Evolutionary conservation across 2,113 vertebrate species (phyloP).

Genomic region (Oxyruncus cristatus): DNA sequence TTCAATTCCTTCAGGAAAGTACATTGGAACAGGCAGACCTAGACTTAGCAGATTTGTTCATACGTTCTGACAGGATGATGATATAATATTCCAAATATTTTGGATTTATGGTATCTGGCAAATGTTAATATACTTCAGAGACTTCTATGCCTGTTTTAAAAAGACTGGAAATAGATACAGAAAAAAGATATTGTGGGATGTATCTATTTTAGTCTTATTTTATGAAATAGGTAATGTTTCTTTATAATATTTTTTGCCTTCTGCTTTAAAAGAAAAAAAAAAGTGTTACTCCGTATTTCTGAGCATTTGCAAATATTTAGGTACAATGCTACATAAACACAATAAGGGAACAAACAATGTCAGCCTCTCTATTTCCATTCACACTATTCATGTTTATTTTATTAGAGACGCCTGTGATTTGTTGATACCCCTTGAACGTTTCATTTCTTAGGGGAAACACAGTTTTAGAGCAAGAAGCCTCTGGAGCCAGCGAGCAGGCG

Average conservation of each 20-base stretch:
- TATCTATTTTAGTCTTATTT: not conserved
- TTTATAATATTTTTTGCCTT: not conserved
- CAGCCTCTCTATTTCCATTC: not conserved
- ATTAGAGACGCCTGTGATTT: not conserved
- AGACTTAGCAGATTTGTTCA: not conserved
- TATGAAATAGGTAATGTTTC: not conserved
- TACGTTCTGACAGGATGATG: not conserved
- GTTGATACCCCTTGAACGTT: not conserved
- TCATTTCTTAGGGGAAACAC: not conserved
- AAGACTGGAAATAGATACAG: not conserved
- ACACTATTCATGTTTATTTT: not conserved
- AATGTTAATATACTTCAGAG: not conserved
- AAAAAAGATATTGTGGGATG: not conserved
- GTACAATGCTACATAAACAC: not conserved
- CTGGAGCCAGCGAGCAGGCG: slow-evolving; percentile 10
- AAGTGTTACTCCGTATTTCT: not conserved
- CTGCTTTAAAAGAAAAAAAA: not conserved
- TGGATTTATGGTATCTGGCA: not conserved
- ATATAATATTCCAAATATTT: not conserved
- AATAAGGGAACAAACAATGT: not conserved
- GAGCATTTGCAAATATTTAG: not conserved
- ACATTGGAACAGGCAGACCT: not conserved
- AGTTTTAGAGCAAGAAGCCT: slow-evolving; percentile 14
- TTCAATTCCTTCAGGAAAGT: not conserved
- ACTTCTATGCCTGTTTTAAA: not conserved